Base-by-base conservation (phyloP, 2,113 vertebrate genomes). In the Proterorhinus semilunaris region DNA sequence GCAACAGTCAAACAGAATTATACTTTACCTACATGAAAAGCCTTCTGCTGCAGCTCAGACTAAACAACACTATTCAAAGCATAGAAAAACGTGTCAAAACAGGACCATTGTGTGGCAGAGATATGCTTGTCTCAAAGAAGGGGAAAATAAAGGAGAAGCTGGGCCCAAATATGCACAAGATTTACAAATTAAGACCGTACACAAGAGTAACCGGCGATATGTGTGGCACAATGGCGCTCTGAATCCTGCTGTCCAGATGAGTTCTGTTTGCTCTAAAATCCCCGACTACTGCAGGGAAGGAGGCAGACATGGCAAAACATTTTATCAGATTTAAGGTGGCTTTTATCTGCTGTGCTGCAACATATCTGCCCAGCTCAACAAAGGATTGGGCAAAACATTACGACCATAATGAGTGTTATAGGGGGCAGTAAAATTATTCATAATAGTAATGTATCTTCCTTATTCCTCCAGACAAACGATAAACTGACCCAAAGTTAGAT, bases 21-120 rank as follows among this genome's bases (percentile, higher is more conserved):
- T 75, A 74, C 71, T 51, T 77, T 81, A 87, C 82, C 76, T 79
- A 79, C 65, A 80, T 77, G 83, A 53, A 86, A 83, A 83, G 80
- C 68, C 84, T 81, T 74, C 71, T 65, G 70, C 76, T 67, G 78
- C 64, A 45, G 78, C 80, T 80, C 69, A 74, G 70, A 79, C 79
- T 86, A 78, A 82, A 79, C 77, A 69, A 84, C 73, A 74, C 81
- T 78, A 85, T 80, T 55, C 70, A 75, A 83, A 79, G 74, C 71
- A 65, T 67, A 49, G 70, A 71, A 82, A 52, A 67, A 74, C 83
- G 77, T 75, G 81, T 61, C 58, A 83, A 82, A 88, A 87, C 80
- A 87, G 17, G 85, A 84, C 84, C 78, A 84, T 82, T 84, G 71
- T 83, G 78, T 74, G 65, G 47, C 53, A 78, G 72, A 80, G 80